Base-by-base conservation (phyloP, 1,140 invertebrate genomes). In the Lepeophtheirus salmonis region DNA sequence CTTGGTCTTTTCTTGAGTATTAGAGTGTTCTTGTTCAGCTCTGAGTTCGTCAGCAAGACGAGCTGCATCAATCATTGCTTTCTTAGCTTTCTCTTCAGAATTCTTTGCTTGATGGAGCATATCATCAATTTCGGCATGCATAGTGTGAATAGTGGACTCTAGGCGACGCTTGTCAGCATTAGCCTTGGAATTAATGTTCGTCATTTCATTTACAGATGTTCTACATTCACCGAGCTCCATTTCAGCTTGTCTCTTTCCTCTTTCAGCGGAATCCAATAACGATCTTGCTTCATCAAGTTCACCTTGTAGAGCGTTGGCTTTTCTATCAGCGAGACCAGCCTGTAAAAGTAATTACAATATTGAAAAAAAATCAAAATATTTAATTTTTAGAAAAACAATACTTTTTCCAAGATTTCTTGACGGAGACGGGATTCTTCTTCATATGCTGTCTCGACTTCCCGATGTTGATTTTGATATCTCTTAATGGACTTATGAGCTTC, bases 21-120 rank as follows among this genome's bases (percentile, higher is more conserved):
- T 83, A 66, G 90, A 88, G 74, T 98, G 94, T 70, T 97, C 94
- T 74, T 98, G 95, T 78, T 98, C 95, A 65, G 91, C 89, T 71
- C 92, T 81, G 66, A 98, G 83, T 73, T 98, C 95, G 72, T 98
- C 95, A 64, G 94, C 92, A 66, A 98, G 79, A 71, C 92, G 81
- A 65, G 91, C 88, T 65, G 91, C 90, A 73, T 98, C 95, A 66
- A 94, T 89, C 84, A 94, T 90, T 21, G 92, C 90, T 76, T 96
- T 90, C 73, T 94, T 89, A 61, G 86, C 89, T 74, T 88, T 89
- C 80, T 78, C 76, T 63, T 76, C 72, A 1, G 71, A 72, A 25
- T 68, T 68, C 61, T 74, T 70, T 24, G 74, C 68, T 64, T 78
- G 75, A 61, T 75, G 76, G 50, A 77, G 66, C 61, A 76, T 76